Evolutionary conservation across 2,888 invertebrate genomes (phyloP), one percentile per base, ranked within the genome.

Genomic region (Allygus modestus): DNA sequence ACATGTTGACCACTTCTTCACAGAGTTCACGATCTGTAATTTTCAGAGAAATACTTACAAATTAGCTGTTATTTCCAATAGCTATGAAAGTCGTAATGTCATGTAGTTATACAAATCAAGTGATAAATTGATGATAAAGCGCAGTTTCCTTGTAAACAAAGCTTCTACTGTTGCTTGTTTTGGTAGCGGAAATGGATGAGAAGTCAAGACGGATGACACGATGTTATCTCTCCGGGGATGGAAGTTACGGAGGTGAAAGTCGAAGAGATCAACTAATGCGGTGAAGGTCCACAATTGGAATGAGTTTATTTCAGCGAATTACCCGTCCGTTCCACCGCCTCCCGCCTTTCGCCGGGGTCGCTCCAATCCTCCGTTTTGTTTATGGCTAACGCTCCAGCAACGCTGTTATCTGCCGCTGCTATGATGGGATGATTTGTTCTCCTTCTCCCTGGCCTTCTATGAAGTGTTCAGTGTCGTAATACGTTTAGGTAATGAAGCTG

Each of bases 201-300:
- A 20, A 51, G 2, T 12, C 15, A n/a, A n/a, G n/a, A n/a, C n/a
- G n/a, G n/a, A n/a, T n/a, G n/a, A n/a, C n/a, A n/a, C 51, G 15
- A 7, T 5, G 15, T 58, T 2, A 11, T 58, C 5, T 23, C 58
- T 58, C 58, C 23, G 1, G 51, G n/a, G 11, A 17, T 12, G 15
- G 58, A 23, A 23, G 58, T 23, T 23, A 12, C 17, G 51, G 31
- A 65, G 28, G 65, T 65, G 65, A 31, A 65, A 65, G 65, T 65
- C 9, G n/a, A 28, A 11, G 31, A n/a, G 65, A 65, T 28, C 28
- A 65, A 65, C 28, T 65, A 28, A 28, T 31, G 31, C 58, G 58
- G 65, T 17, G 65, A 65, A 65, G 65, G 65, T 65, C 65, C 28
- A 65, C 65, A 65, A 65, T 65, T 65, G 65, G 65, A 65, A 65